Evolutionary conservation across 2,888 invertebrate species (phyloP).

Genomic region (Zygaena filipendulae): DNA sequence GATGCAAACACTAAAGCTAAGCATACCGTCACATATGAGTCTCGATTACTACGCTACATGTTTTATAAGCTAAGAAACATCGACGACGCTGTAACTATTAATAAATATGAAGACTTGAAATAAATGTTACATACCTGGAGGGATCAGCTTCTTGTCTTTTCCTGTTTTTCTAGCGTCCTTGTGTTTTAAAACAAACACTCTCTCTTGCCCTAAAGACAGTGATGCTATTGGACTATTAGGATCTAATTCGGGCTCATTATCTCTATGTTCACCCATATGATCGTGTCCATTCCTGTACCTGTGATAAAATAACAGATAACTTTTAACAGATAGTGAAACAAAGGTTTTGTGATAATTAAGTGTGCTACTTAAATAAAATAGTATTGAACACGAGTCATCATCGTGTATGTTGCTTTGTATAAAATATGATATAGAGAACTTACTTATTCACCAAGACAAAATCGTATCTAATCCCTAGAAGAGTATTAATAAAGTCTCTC

Average conservation of each 20-base stretch:
- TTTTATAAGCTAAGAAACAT: constrained; percentile 74
- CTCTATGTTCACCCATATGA: constrained; percentile 78
- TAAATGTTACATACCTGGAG: constrained; percentile 45
- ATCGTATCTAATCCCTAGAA: constrained; percentile 70
- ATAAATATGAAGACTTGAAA: constrained; percentile 64
- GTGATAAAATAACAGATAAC: constrained; percentile 11
- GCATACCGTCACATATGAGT: constrained; percentile 93
- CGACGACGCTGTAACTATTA: constrained; percentile 61
- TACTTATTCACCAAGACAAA: constrained; percentile 76
- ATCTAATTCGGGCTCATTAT: constrained; percentile 75
- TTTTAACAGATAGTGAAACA: not conserved
- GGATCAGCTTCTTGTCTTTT: constrained; percentile 44
- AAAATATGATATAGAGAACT: constrained; percentile 18
- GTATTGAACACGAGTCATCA: too few relatives aligned
- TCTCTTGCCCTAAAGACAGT: constrained; percentile 71
- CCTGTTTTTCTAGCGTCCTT: constrained; percentile 62
- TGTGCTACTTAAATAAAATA: too few relatives aligned
- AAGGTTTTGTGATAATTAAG: too few relatives aligned
- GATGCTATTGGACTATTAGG: constrained; percentile 73
- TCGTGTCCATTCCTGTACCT: constrained; percentile 76
- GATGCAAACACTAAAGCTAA: constrained; percentile 78
- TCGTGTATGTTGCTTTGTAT: not conserved
- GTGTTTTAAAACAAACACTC: constrained; percentile 74
- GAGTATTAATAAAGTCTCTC: constrained; percentile 51
- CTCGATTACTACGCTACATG: constrained; percentile 84